Base-by-base conservation (phyloP, 1,140 invertebrate genomes). In the Eurytemora carolleeae region DNA sequence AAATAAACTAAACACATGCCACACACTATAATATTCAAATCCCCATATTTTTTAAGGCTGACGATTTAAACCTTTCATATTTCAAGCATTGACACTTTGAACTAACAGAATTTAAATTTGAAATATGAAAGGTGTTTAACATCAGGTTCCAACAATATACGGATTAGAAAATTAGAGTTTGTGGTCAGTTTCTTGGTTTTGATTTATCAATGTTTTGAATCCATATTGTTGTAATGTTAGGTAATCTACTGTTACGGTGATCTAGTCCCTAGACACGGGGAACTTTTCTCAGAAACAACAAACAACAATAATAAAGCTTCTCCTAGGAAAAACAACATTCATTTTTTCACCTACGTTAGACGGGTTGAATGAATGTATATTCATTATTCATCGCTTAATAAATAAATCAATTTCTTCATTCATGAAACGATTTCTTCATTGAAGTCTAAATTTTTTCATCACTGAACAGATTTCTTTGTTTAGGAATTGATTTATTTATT, bases 211-310 rank as follows among this genome's bases (percentile, higher is more conserved):
- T n/a, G n/a, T n/a, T n/a, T n/a, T n/a, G n/a, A n/a, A n/a, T n/a
- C n/a, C n/a, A n/a, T n/a, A n/a, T n/a, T n/a, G n/a, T n/a, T n/a
- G n/a, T n/a, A n/a, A n/a, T n/a, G n/a, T 44, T 44, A 59, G 58
- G 58, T 59, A 18, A 59, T 59, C 58, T 59, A 59, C 26, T 59
- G 58, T 25, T 59, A 59, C 31, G 58, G 58, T 59, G 58, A 59
- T 31, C 25, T 59, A 24, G 58, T 59, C 58, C 58, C 58, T 2
- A 16, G 58, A 18, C 58, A 59, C 15, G 58, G 58, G 2, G 58
- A 59, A 25, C 18, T 59, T 18, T 59, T 59, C n/a, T 22, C 58
- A 1, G 58, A 59, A 18, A 25, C 24, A 18, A 19, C 15, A 15
- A 24, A 59, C n/a, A 25, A 25, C 2, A 25, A 19, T 25, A 7